Evolutionary conservation across 1,140 invertebrate genomes (phyloP).

Genomic region (Galendromus occidentalis): DNA sequence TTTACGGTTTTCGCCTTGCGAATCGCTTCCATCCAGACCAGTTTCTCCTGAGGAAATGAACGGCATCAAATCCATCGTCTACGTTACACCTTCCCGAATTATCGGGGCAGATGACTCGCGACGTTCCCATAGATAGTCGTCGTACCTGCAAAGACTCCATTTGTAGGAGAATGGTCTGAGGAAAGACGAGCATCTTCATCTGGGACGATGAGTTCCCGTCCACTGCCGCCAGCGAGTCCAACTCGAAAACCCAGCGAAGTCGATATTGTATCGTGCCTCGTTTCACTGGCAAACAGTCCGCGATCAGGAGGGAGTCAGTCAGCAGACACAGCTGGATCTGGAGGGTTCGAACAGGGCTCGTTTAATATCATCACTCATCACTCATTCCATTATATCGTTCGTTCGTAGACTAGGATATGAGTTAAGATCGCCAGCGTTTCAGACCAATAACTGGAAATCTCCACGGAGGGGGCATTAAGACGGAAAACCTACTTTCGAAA

Average conservation of each 20-base stretch:
- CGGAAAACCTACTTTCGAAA: not conserved
- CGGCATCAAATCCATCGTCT: too few species aligned
- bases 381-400: too few species aligned
- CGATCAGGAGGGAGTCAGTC: not conserved
- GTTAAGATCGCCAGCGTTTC: too few species aligned
- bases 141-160: slow-evolving; percentile 18
- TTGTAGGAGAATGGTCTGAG: not conserved
- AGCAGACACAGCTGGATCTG: not conserved
- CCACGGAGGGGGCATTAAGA: too few species aligned
- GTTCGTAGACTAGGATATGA: too few species aligned
- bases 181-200: slow-evolving; percentile 2
- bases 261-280: not conserved
- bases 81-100: too few species aligned
- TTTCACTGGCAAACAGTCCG: not conserved
- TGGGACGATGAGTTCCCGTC: not conserved
- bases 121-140: slow-evolving; percentile 18
- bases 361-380: too few species aligned
- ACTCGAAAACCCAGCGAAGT: slow-evolving; percentile 1
- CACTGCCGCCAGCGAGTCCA: slow-evolving; percentile 2
- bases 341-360: not conserved
- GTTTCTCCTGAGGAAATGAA: slow-evolving; percentile 36
- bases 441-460: too few species aligned
- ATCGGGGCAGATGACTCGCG: slow-evolving; percentile 23
- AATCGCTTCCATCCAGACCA: slow-evolving; percentile 83
- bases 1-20: slow-evolving; percentile 64